Evolutionary conservation across 2,113 vertebrate genomes (phyloP), one percentile per base, ranked within the genome.

Genomic region (Macroglossus sobrinus): DNA sequence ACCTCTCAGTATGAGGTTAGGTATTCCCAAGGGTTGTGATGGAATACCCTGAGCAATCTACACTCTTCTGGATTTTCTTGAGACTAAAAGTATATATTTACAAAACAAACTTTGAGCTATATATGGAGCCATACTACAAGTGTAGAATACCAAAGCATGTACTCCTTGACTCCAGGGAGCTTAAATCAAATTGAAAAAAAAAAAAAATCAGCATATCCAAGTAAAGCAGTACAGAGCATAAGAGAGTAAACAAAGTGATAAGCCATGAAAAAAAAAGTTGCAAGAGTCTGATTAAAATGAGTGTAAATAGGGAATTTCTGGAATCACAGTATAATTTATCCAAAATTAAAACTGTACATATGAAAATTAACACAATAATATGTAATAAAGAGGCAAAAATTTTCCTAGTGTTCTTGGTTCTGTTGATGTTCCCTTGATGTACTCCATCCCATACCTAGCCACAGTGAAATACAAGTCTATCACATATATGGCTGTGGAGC

Each of bases 121-220:
- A 80, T 7, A 53, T 33, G 47, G 15, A 81, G 8, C 28, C 40
- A 61, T 55, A 81, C 30, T 35, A 3, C 30, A 63, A 72, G n/a
- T 22, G 43, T 30, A n/a, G n/a, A 45, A 72, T 43, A 26, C 0
- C n/a, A 84, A 68, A 40, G 33, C 16, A 55, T 30, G 24, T 19
- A 40, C 14, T 91, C 35, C 35, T 81, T 61, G 76, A 71, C 47
- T 50, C n/a, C 2, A 71, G 78, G 59, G 24, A 63, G 19, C 21
- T 64, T 91, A n/a, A 47, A 28, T 84, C 22, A 71, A 78, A 88
- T 21, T 90, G 40, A 91, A 91, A 95, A 84, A 30, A 91, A 95
- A 84, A 30, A 66, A 82, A 89, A 89, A 57, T 40, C 53, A 68
- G 18, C 28, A 76, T 50, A 28, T 6, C 64, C 75, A 61, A 47